Percentiles rank a stretch among this genome's conserved stretches.
These are phyloP conservation scores for Scylla paramamosain DNA, from an alignment of 1,140 invertebrate genomes.

Conservation along the genomic window DNA sequence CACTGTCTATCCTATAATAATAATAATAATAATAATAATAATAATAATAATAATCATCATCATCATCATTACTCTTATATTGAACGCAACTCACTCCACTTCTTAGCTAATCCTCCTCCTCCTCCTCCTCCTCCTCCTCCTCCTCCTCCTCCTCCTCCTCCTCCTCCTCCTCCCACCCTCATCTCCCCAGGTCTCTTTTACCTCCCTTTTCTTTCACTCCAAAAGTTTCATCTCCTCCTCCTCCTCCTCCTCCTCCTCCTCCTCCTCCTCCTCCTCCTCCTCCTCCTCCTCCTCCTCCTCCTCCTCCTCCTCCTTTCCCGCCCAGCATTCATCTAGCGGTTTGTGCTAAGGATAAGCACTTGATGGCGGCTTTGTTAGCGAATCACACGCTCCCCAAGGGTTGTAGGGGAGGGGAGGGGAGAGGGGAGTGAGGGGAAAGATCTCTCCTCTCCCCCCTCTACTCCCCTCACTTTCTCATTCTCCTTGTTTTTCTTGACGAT, in stretches of 20 bases:
- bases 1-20: background rate
- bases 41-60: background rate
- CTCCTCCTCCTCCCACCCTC: background rate
- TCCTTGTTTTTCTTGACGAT: constrained; percentile 57
- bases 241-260: background rate
- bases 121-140: background rate
- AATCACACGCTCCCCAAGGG: constrained; percentile 45
- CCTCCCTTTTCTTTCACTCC: background rate
- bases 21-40: background rate
- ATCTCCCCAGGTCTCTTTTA: background rate
- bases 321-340: constrained; percentile 57
- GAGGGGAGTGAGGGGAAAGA: background rate
- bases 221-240: constrained; percentile 24
- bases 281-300: background rate
- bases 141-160: background rate
- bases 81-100: background rate
- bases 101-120: background rate
- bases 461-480: background rate
- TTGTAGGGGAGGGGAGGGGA: constrained; percentile 23
- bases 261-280: background rate
- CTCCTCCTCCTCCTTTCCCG: background rate
- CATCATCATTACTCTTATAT: background rate
- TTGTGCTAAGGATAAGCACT: constrained; percentile 63
- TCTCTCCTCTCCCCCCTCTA: background rate
- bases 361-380: constrained; percentile 63